These are phyloP conservation scores for Octopus bimaculoides DNA, from an alignment of 1,140 invertebrate species.

Conservation along the genomic window DNA sequence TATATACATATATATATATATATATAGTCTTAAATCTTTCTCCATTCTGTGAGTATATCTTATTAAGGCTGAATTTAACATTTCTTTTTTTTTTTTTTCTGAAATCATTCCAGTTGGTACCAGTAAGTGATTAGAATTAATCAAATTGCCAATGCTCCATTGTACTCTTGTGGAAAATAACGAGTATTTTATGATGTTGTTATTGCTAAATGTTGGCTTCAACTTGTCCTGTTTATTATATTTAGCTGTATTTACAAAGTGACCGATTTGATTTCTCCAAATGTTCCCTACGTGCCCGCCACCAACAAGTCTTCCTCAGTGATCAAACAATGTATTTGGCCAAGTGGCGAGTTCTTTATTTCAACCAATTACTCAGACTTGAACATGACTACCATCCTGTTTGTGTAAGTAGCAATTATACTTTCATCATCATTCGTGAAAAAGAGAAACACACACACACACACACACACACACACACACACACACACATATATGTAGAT, in stretches of 20 bases:
- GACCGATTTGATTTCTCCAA: constrained; percentile 43
- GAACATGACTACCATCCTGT: constrained; percentile 53
- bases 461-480: too few species aligned
- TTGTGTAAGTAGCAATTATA: constrained; percentile 35
- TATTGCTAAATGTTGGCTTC: neutral
- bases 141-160: neutral
- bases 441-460: too few species aligned
- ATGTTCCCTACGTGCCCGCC: constrained; percentile 44
- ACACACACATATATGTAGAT: too few species aligned
- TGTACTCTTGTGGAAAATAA: neutral
- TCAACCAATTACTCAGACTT: constrained; percentile 51
- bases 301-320: constrained; percentile 47
- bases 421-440: too few species aligned
- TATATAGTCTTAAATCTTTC: neutral
- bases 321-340: constrained; percentile 40
- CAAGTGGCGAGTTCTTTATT: constrained; percentile 47
- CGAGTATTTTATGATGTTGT: constrained; percentile 1
- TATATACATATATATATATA: constrained; percentile 2
- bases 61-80: neutral
- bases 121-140: neutral
- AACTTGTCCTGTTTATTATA: too few species aligned
- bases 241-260: constrained; percentile 47
- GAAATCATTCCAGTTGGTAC: neutral
- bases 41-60: neutral
- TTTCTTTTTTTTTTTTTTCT: neutral